A percentile compares a stretch with the other conserved stretches of the same genome.
phyloP scores from a whole-genome alignment of 2,888 invertebrate species.

The Sarcophaga subvicina region DNA sequence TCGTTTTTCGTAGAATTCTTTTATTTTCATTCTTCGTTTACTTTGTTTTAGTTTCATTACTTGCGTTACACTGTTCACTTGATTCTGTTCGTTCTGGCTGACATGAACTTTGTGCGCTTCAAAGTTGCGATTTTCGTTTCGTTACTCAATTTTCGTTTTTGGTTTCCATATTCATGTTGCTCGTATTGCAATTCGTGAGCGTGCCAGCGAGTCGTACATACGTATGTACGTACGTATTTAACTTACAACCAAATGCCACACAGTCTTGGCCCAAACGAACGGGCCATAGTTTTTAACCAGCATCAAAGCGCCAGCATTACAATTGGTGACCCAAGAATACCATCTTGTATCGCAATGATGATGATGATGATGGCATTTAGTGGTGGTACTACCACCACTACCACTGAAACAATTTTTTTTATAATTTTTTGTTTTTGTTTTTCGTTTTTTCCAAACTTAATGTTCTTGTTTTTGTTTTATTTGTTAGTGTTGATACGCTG shows the following conservation, averaged over 20 bases:
- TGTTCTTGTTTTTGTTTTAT: neutral
- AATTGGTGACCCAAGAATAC: slow-evolving; percentile 66
- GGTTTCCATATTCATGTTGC: slow-evolving; percentile 10
- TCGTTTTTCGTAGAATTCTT: slow-evolving; percentile 35
- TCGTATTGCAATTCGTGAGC: slow-evolving; percentile 80
- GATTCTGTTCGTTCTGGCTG: slow-evolving; percentile 72
- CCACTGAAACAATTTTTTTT: slow-evolving; percentile 49
- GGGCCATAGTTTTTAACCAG: slow-evolving; percentile 59
- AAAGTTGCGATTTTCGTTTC: slow-evolving; percentile 78
- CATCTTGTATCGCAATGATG: slow-evolving; percentile 21
- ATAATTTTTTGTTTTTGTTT: slow-evolving; percentile 42
- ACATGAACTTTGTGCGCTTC: slow-evolving; percentile 79
- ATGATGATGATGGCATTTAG: neutral
- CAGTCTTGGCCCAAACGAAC: slow-evolving; percentile 28
- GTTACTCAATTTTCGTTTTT: neutral
- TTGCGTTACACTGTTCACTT: slow-evolving; percentile 5
- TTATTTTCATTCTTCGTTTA: slow-evolving; percentile 20
- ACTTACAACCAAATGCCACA: slow-evolving; percentile 15
- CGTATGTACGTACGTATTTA: neutral
- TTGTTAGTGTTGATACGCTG: slow-evolving; percentile 29
- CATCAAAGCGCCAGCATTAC: slow-evolving; percentile 46
- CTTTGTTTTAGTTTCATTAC: slow-evolving; percentile 37
- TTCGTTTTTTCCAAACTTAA: slow-evolving; percentile 6
- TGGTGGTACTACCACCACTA: neutral
- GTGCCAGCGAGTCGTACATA: slow-evolving; percentile 63